Conservation (phyloP, 1,140 invertebrate genomes). For the Macrosteles quadrilineatus region DNA sequence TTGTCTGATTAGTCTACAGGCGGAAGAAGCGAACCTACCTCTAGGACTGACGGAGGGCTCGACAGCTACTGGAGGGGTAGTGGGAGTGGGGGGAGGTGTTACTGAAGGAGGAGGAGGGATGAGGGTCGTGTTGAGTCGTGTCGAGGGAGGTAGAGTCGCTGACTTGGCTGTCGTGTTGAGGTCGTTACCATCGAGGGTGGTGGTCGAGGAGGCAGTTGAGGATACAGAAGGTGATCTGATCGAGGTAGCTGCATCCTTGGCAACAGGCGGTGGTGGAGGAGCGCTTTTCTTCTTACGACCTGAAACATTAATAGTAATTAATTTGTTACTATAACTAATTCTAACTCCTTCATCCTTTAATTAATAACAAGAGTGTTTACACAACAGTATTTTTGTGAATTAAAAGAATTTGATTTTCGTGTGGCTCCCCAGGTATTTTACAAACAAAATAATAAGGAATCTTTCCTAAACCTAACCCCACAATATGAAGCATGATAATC, state of each 20-base stretch:
- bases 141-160: slow-evolving; percentile 30
- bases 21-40: slow-evolving; percentile 24
- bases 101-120: neutral
- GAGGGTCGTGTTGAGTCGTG: slow-evolving; percentile 1
- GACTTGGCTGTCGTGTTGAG: slow-evolving; percentile 15
- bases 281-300: slow-evolving; percentile 43
- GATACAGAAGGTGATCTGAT: slow-evolving; percentile 33
- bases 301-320: slow-evolving; percentile 31
- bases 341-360: neutral
- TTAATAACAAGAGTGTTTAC: no score
- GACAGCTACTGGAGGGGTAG: neutral
- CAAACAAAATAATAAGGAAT: no score
- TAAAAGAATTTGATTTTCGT: no score
- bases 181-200: slow-evolving; percentile 29
- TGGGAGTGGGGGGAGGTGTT: neutral
- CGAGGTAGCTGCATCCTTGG: slow-evolving; percentile 21
- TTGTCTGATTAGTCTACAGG: slow-evolving; percentile 6
- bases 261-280: slow-evolving; percentile 40
- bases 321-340: no score
- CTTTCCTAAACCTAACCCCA: no score
- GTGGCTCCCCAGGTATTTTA: no score
- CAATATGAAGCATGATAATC: no score
- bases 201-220: slow-evolving; percentile 3
- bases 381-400: no score
- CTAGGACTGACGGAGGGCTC: neutral